Conservation (phyloP, 2,797 vertebrate genomes). For the Aldrovandia affinis region DNA sequence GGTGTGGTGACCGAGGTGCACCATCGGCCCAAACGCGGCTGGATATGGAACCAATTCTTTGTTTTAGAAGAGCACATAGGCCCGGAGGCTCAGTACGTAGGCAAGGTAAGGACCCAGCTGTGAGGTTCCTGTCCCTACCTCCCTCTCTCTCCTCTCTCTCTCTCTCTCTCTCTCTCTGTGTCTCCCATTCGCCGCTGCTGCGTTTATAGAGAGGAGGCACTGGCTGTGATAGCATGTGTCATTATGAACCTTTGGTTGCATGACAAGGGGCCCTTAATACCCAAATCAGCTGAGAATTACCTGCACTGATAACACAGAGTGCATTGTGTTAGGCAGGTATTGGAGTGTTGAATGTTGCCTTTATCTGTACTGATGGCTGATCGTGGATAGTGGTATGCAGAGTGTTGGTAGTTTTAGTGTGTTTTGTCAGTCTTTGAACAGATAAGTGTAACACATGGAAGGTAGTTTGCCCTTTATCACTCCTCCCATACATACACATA, state of each 20-base stretch:
- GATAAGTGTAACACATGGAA: too few relatives aligned
- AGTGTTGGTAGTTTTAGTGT: not conserved
- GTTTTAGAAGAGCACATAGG: conserved; percentile 99
- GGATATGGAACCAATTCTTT: conserved; percentile 99
- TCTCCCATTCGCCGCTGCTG: too few relatives aligned
- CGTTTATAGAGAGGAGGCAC: too few relatives aligned
- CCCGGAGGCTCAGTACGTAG: conserved; percentile 94
- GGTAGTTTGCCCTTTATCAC: too few relatives aligned
- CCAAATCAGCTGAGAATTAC: too few relatives aligned
- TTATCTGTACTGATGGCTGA: not conserved
- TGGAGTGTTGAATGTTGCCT: not conserved
- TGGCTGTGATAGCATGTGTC: too few relatives aligned
- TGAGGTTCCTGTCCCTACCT: not conserved
- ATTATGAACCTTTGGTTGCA: too few relatives aligned
- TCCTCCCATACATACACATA: too few relatives aligned
- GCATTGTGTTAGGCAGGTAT: not conserved
- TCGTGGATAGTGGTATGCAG: not conserved
- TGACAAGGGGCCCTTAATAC: too few relatives aligned
- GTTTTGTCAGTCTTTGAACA: too few relatives aligned
- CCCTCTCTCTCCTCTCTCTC: too few relatives aligned
- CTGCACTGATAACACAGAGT: too few relatives aligned
- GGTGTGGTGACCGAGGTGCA: conserved; percentile 92
- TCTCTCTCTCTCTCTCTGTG: conserved; percentile 11
- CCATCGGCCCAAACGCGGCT: conserved; percentile 96
- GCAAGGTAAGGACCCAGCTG: conserved; percentile 80